Percentiles rank a stretch among this genome's conserved stretches.
phyloP scores from a whole-genome alignment of 2,113 vertebrate species.

The Bujurquina vittata region DNA sequence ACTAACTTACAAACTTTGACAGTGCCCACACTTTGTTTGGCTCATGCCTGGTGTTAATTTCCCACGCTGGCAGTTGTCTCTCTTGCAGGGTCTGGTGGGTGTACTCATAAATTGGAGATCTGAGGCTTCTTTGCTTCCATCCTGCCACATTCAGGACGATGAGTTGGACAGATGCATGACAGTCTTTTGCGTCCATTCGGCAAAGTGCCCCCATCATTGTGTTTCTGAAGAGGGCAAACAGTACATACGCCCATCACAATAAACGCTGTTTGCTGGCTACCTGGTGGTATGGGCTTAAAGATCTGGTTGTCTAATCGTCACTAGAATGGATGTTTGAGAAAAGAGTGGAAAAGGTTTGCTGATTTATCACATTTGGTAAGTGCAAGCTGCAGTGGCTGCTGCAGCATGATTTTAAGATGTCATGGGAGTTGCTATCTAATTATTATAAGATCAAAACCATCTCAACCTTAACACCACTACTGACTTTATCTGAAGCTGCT shows the following conservation, averaged over 20 bases:
- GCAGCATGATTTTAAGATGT: not conserved
- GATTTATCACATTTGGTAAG: conserved; percentile 9
- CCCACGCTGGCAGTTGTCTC: conserved; percentile 50
- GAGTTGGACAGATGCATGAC: conserved; percentile 26
- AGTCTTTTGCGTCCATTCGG: conserved; percentile 24
- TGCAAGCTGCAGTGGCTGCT: conserved; percentile 3
- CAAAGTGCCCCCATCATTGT: conserved; percentile 27
- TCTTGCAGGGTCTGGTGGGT: conserved; percentile 39
- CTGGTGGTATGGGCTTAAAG: not conserved
- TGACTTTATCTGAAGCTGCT: not conserved
- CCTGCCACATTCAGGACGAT: conserved; percentile 26
- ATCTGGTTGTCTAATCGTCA: not conserved
- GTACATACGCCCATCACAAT: conserved; percentile 4
- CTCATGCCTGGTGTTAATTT: conserved; percentile 55
- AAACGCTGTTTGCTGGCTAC: not conserved
- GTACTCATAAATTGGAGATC: conserved; percentile 17
- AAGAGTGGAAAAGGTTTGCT: not conserved
- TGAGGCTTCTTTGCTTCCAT: conserved; percentile 8
- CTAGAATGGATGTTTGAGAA: conserved; percentile 2
- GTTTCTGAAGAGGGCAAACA: conserved; percentile 5
- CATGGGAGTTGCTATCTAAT: not conserved
- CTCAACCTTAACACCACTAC: not conserved
- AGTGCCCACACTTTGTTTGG: conserved; percentile 55
- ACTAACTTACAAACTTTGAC: conserved; percentile 45
- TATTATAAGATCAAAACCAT: not conserved